Evolutionary conservation across 2,113 vertebrate species (phyloP), one percentile per base, ranked within the genome.

Genomic region (Microtus pennsylvanicus): DNA sequence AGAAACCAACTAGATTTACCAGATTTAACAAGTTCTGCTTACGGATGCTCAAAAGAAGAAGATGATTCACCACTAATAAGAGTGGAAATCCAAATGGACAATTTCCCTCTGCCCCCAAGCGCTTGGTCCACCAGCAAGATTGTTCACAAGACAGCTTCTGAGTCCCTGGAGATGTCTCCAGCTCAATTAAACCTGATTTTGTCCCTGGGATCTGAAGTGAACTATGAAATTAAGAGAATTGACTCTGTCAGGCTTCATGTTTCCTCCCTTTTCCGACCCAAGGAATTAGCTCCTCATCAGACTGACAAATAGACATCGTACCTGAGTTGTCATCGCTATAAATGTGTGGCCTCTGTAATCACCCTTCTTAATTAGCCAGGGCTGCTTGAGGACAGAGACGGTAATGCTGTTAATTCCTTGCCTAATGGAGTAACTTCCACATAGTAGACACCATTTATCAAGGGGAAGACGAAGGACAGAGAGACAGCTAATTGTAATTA

Each of bases 191-290:
- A 69, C 94, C 93, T 94, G 98, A 98, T 95, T 99, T 98, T 98
- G 67, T 95, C 98, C 69, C 95, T 80, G 93, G 96, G 97, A 96
- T 95, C 98, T 98, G 98, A 98, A 99, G 89, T 97, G 97, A 98
- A 93, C 97, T 98, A 98, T 98, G 98, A 99, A 99, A 98, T 95
- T 96, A 89, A 98, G 98, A 99, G 97, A 89, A 95, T 85, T 98
- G 97, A 91, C 96, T 98, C 97, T 96, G 81, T 94, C 65, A 81
- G 55, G 50, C 93, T 95, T 95, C 94, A 12, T 95, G 87, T 97
- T 98, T 97, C 93, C 96, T 97, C 97, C 97, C 92, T 96, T 87
- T 96, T 95, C 86, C 76, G 87, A 96, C 96, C 81, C 91, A 55
- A 97, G 96, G 97, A 98, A 98, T 98, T 97, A 98, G 98, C 97